A percentile compares a stretch with the other conserved stretches of the same genome.
Evolutionary conservation across 2,888 invertebrate genomes (phyloP).

Genomic region (Scaptomyza caliginosa): DNA sequence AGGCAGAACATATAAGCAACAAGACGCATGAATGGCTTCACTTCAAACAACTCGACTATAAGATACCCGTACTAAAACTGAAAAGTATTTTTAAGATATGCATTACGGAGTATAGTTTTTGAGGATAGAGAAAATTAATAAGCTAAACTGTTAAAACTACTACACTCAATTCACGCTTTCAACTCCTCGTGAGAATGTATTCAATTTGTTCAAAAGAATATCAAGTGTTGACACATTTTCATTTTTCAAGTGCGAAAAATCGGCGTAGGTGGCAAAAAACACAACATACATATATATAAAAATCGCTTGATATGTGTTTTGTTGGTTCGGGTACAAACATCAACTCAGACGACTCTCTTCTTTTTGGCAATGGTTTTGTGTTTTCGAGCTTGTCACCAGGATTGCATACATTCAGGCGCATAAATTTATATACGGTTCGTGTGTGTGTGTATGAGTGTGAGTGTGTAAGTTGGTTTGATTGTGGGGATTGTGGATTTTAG

Average conservation of each 20-base stretch:
- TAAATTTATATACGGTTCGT: constrained; percentile 55
- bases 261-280: neutral
- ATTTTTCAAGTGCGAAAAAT: neutral
- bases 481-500: constrained; percentile 72
- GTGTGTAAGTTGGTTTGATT: constrained; percentile 50
- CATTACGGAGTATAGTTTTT: too few species aligned
- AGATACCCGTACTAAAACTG: constrained; percentile 22
- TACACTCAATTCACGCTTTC: neutral
- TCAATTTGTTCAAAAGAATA: neutral
- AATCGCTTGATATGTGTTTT: constrained; percentile 8
- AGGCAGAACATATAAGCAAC: constrained; percentile 17
- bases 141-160: too few species aligned
- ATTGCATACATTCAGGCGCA: constrained; percentile 64
- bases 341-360: constrained; percentile 15
- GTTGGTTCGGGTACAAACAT: constrained; percentile 32
- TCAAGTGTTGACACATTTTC: constrained; percentile 6
- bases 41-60: constrained; percentile 6
- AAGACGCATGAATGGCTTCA: neutral
- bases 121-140: too few species aligned
- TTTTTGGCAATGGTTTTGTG: constrained; percentile 70
- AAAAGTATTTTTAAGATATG: neutral
- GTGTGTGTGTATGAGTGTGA: constrained; percentile 20
- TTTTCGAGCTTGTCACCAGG: constrained; percentile 72
- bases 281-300: constrained; percentile 13
- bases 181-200: neutral